Conservation (phyloP, 2,888 invertebrate genomes). For the Epinotia ramella region DNA sequence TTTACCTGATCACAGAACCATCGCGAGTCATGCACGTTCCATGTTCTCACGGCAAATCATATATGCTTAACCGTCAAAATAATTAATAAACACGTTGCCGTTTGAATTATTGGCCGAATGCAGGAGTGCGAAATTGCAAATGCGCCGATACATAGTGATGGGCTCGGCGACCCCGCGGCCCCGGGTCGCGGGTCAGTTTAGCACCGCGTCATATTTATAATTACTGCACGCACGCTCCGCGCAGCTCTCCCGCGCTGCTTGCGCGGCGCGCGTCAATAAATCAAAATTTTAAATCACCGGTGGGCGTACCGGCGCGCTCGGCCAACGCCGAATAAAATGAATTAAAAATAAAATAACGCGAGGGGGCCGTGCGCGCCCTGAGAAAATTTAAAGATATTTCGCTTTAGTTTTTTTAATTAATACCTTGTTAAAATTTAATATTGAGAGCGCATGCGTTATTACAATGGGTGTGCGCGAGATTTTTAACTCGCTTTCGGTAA, state of each 20-base stretch:
- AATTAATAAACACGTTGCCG: conserved; percentile 25
- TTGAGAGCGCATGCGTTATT: conserved; percentile 83
- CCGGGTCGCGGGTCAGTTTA: conserved; percentile 78
- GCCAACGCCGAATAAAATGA: conserved; percentile 84
- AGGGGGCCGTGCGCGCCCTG: conserved; percentile 79
- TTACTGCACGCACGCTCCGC: conserved; percentile 70
- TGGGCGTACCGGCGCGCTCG: conserved; percentile 79
- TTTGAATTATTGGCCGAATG: conserved; percentile 35
- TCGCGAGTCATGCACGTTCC: neutral
- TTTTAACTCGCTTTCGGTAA: conserved; percentile 80
- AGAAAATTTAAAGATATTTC: conserved; percentile 84
- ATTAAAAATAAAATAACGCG: conserved; percentile 82
- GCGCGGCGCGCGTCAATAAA: conserved; percentile 78
- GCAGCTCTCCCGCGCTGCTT: conserved; percentile 70
- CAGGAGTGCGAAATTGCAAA: conserved; percentile 50
- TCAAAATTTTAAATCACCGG: conserved; percentile 86
- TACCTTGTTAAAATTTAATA: conserved; percentile 86
- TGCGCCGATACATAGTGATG: conserved; percentile 45
- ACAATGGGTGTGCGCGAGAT: conserved; percentile 84
- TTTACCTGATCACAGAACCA: neutral
- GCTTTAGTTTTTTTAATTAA: conserved; percentile 86
- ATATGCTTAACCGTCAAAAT: conserved; percentile 17
- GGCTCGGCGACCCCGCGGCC: conserved; percentile 47
- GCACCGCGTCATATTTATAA: conserved; percentile 85
- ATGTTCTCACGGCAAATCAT: conserved; percentile 25